These are phyloP conservation scores for Callipepla squamata DNA, from an alignment of 2,113 vertebrate genomes.

Conservation along the genomic window DNA sequence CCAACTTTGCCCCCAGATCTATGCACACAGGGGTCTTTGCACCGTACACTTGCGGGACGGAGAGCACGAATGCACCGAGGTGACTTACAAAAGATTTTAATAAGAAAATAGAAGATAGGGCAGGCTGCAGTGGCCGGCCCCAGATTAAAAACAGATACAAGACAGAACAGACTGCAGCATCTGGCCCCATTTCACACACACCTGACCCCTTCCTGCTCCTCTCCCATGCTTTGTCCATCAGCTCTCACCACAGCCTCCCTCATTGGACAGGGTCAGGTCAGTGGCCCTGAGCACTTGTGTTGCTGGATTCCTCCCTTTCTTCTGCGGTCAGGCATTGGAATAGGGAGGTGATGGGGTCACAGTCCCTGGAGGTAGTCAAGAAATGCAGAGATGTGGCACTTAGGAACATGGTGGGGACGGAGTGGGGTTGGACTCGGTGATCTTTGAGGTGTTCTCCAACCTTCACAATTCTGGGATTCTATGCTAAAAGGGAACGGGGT, in stretches of 20 bases:
- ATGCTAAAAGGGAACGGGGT: too few relatives aligned
- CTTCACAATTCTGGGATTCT: too few relatives aligned
- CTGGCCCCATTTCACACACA: background rate
- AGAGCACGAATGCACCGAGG: background rate
- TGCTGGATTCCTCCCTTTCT: background rate
- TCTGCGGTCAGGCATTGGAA: too few relatives aligned
- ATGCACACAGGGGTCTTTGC: background rate
- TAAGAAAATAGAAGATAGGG: background rate
- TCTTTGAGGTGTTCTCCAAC: too few relatives aligned
- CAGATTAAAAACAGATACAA: background rate
- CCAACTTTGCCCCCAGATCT: background rate
- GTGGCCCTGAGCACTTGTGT: background rate
- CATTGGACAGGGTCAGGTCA: background rate
- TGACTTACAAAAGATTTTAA: background rate
- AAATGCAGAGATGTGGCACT: too few relatives aligned
- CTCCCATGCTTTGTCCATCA: background rate
- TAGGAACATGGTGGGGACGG: too few relatives aligned
- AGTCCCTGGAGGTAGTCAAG: too few relatives aligned
- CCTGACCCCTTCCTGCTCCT: background rate
- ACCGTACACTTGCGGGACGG: background rate
- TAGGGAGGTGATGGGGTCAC: too few relatives aligned
- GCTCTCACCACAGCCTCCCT: background rate
- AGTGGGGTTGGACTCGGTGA: too few relatives aligned
- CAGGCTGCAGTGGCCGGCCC: background rate
- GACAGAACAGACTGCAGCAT: background rate